A percentile compares a stretch with the other conserved stretches of the same genome.
These are phyloP conservation scores for Ashinkailepas kermadecensis DNA, from an alignment of 2,888 invertebrate species.

Conservation along the genomic window DNA sequence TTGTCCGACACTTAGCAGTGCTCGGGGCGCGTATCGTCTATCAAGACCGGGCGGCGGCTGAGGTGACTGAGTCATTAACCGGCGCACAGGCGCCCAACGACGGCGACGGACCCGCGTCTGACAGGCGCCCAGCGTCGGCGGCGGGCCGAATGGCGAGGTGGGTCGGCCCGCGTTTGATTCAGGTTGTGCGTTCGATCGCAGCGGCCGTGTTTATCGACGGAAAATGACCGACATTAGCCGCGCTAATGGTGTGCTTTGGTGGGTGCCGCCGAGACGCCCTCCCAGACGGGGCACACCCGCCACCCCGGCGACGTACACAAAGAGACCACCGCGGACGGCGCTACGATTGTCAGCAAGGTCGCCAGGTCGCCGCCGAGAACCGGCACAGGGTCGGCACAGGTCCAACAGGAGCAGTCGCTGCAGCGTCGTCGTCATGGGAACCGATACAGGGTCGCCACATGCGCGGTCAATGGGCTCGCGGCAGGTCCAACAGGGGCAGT, in stretches of 20 bases:
- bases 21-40: background rate
- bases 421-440: too few relatives aligned
- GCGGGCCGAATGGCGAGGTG: too few relatives aligned
- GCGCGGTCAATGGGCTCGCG: too few relatives aligned
- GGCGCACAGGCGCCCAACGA: background rate
- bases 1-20: background rate
- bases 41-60: background rate
- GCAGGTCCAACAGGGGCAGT: too few relatives aligned
- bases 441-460: too few relatives aligned
- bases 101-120: too few relatives aligned
- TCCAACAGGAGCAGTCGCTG: too few relatives aligned
- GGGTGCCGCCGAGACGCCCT: background rate
- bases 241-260: conserved; percentile 10
- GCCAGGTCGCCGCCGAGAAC: too few relatives aligned
- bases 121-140: too few relatives aligned
- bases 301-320: background rate
- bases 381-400: too few relatives aligned
- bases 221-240: conserved; percentile 3
- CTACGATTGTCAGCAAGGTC: too few relatives aligned
- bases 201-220: background rate
- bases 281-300: background rate
- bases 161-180: background rate
- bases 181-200: background rate
- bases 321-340: background rate
- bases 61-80: background rate